Conservation (phyloP, 2,797 vertebrate species). For the Lepidocolaptes lacrymiger region DNA sequence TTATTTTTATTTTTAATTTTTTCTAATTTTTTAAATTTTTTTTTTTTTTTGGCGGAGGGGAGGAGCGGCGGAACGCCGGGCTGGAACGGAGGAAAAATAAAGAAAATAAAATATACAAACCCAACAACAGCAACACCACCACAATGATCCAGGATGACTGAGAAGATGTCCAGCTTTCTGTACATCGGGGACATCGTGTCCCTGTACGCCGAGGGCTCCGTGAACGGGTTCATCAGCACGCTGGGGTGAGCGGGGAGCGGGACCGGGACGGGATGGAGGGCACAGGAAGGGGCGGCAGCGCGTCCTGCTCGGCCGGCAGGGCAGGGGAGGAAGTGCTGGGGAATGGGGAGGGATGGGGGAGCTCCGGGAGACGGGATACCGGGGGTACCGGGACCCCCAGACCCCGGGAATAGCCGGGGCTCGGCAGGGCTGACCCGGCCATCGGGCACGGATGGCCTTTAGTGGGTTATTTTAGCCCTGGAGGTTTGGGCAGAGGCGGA, state of each 20-base stretch:
- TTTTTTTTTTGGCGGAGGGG: not conserved
- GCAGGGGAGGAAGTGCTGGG: slow-evolving; percentile 36
- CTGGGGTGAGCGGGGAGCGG: slow-evolving; percentile 74
- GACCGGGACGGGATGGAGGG: not conserved
- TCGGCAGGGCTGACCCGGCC: too few species aligned
- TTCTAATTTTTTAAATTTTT: too few species aligned
- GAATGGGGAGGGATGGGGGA: not conserved
- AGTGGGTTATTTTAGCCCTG: too few species aligned
- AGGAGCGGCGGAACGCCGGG: too few species aligned
- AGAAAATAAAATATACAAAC: too few species aligned
- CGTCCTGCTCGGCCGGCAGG: not conserved
- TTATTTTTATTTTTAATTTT: too few species aligned
- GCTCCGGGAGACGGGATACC: not conserved
- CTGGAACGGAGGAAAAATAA: not conserved
- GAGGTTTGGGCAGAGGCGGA: too few species aligned
- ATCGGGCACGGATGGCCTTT: too few species aligned
- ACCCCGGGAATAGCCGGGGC: too few species aligned
- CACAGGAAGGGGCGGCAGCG: slow-evolving; percentile 36
- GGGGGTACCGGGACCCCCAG: too few species aligned
- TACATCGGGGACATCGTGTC: slow-evolving; percentile 97
- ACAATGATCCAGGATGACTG: slow-evolving; percentile 79
- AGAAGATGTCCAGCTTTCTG: slow-evolving; percentile 94
- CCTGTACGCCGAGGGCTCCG: slow-evolving; percentile 92
- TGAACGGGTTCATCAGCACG: slow-evolving; percentile 97
- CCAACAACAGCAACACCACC: not conserved